Conservation (phyloP, 2,797 vertebrate genomes). For the Adrianichthys oophorus region DNA sequence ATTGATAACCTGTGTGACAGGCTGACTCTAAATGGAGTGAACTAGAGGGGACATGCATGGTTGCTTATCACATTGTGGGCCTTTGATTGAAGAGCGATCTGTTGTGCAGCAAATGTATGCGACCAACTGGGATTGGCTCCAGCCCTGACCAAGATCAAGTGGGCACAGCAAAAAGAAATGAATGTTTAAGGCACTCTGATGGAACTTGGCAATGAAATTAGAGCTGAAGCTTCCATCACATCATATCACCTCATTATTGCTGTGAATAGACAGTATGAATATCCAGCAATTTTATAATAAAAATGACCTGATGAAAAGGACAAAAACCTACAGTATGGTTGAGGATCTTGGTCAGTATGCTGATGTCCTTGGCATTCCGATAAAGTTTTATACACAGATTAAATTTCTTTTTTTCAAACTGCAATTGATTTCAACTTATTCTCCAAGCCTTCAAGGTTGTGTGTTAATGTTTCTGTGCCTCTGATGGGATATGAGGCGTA, state of each 20-base stretch:
- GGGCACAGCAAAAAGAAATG: no score
- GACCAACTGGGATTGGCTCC: no score
- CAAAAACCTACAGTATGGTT: constrained; percentile 2
- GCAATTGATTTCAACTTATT: constrained; percentile 47
- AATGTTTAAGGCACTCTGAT: no score
- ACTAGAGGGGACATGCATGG: no score
- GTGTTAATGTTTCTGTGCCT: constrained; percentile 4
- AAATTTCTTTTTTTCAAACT: constrained; percentile 12
- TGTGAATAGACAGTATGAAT: not conserved
- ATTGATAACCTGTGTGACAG: no score
- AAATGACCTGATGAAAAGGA: not conserved
- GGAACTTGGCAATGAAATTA: no score
- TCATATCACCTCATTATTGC: not conserved
- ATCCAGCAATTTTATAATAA: not conserved
- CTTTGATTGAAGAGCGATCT: no score
- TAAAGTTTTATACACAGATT: constrained; percentile 19
- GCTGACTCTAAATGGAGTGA: no score
- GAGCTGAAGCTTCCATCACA: no score
- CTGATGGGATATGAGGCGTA: constrained; percentile 7
- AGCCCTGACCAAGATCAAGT: no score
- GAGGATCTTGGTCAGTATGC: not conserved
- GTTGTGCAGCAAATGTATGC: no score
- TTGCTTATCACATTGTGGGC: no score
- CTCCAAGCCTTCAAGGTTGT: constrained; percentile 23
- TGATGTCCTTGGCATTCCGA: constrained; percentile 33